Percentiles rank a stretch among this genome's conserved stretches.
These are phyloP conservation scores for Drosophila lacicola DNA, from an alignment of 2,888 invertebrate species.

Conservation along the genomic window DNA sequence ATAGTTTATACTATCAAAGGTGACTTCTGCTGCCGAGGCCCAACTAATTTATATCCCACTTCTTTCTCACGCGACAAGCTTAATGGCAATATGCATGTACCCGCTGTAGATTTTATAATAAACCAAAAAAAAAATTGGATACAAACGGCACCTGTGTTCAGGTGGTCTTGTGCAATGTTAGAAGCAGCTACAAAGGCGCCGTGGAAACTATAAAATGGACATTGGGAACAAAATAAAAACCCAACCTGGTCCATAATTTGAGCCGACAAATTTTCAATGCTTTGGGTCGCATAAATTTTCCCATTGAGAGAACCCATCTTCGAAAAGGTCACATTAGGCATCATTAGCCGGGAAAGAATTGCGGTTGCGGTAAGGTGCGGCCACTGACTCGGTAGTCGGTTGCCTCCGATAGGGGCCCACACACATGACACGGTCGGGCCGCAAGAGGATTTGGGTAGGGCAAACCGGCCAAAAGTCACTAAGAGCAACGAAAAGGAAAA, in stretches of 20 bases:
- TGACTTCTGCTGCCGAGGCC: neutral
- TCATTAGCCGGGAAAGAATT: constrained; percentile 59
- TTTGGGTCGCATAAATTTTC: constrained; percentile 65
- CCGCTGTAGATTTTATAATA: neutral
- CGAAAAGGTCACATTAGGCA: constrained; percentile 66
- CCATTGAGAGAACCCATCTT: constrained; percentile 48
- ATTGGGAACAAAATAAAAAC: constrained; percentile 5
- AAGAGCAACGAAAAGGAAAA: constrained; percentile 14
- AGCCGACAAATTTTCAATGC: constrained; percentile 58
- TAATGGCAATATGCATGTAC: constrained; percentile 3
- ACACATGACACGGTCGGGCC: constrained; percentile 35
- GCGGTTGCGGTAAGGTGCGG: constrained; percentile 60
- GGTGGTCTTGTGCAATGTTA: constrained; percentile 22
- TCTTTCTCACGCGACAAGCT: neutral
- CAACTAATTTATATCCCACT: neutral
- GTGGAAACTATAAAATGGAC: constrained; percentile 58
- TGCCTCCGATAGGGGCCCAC: constrained; percentile 44
- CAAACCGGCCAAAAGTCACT: constrained; percentile 30
- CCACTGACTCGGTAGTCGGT: constrained; percentile 34
- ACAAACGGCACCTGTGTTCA: constrained; percentile 51
- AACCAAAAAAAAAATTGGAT: constrained; percentile 9
- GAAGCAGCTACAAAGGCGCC: constrained; percentile 50
- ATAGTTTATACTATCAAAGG: neutral
- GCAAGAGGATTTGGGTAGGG: neutral
- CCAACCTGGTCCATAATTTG: constrained; percentile 49